Evolutionary conservation across 2,113 vertebrate species (phyloP), one percentile per base, ranked within the genome.

Genomic region (Malurus cyaneus): DNA sequence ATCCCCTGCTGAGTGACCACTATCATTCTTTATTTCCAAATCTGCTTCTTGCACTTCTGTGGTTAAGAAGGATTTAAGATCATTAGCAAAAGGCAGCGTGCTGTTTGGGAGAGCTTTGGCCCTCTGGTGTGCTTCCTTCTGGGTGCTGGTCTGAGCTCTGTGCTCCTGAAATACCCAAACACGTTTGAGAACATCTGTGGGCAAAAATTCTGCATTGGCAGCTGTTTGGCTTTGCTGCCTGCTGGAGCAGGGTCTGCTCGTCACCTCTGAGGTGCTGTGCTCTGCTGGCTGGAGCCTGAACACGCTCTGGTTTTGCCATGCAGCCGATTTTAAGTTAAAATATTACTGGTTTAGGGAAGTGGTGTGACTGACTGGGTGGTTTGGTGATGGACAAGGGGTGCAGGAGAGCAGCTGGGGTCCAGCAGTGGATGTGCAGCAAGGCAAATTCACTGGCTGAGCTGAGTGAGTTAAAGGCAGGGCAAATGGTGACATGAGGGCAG

Each of bases 261-360:
- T 61, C 2, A 0, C 29, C 41, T 66, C 8, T 0, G 0, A 16
- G 28, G 15, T 2, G 5, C 36, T 36, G 6, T 1, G 6, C 36
- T 36, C 5, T 1, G 6, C 61, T 50, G 42, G 42, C 52, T 82
- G 77, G 72, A 34, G 28, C 36, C 61, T 31, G 15, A 44, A 42
- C 16, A 8, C 0, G 6, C 28, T 47, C 60, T n/a, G 26, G 29
- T 88, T 46, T 71, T 91, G 57, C 61, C 44, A 23, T 26, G 36
- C 36, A 26, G 61, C 52, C 53, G 66, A n/a, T 62, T 86, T 53
- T 67, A 25, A 46, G 44, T 62, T 79, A 34, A 36, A 15, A 82
- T 50, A 28, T 62, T 28, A n/a, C 44, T 31, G 23, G 1, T 71
- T 53, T 82, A 9, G 29, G 36, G n/a, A 8, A 53, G 19, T 31